Conservation (phyloP, 2,888 invertebrate species). For the Antitype chi region DNA sequence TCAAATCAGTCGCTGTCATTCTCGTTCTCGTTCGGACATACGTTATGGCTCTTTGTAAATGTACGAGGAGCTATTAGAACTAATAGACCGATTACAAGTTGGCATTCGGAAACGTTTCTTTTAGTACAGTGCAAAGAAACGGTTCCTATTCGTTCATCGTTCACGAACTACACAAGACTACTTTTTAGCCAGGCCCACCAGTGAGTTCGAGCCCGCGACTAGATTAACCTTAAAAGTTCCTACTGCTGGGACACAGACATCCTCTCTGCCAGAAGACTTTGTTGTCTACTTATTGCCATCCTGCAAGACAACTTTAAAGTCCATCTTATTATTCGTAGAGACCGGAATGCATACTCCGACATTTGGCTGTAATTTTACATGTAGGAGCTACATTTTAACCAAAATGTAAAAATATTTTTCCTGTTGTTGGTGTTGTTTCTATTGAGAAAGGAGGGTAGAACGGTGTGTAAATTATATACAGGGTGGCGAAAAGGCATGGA, state of each 20-base stretch:
- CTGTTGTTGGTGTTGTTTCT: neutral
- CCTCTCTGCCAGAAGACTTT: neutral
- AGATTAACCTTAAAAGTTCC: too few species aligned
- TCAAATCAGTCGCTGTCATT: too few species aligned
- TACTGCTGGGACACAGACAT: neutral
- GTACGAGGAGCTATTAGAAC: too few species aligned
- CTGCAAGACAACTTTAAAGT: neutral
- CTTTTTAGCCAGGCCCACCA: too few species aligned
- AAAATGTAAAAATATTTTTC: neutral
- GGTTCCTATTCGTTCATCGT: too few species aligned
- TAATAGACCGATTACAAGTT: too few species aligned
- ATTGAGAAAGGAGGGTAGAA: neutral
- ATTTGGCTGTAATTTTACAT: neutral
- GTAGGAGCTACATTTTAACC: neutral
- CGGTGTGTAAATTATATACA: conserved; percentile 20
- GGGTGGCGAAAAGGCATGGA: neutral
- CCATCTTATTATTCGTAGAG: neutral
- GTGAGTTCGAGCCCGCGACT: too few species aligned
- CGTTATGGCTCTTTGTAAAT: too few species aligned
- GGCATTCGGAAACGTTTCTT: too few species aligned
- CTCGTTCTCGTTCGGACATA: too few species aligned
- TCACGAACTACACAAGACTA: too few species aligned
- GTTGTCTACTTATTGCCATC: neutral
- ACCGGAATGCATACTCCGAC: neutral
- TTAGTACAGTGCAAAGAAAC: too few species aligned